Percentiles rank a stretch among this genome's conserved stretches.
Evolutionary conservation across 2,113 vertebrate genomes (phyloP).

Genomic region (Sylvilagus bachmani): DNA sequence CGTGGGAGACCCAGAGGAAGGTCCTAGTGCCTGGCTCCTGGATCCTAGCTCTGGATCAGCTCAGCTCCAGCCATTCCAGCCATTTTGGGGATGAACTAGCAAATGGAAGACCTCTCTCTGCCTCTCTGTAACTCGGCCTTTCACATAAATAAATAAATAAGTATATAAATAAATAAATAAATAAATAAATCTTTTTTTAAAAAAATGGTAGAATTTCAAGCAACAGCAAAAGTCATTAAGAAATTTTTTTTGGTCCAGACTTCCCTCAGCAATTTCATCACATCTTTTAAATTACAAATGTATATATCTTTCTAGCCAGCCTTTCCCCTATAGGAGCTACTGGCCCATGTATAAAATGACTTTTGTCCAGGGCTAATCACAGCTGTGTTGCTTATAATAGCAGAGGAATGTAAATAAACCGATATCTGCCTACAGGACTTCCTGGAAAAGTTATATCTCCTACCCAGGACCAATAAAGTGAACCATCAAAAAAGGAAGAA

Average conservation of each 20-base stretch:
- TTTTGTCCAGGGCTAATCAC: background rate
- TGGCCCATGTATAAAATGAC: background rate
- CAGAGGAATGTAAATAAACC: conserved; percentile 29
- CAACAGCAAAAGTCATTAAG: no score
- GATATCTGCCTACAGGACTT: background rate
- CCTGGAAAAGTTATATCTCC: background rate
- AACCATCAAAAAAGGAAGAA: background rate
- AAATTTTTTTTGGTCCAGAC: background rate
- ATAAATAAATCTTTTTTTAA: no score
- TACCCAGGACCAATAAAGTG: background rate
- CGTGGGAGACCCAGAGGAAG: no score
- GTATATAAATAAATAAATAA: no score
- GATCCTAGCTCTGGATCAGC: no score
- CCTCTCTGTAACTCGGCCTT: no score
- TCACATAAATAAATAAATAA: no score
- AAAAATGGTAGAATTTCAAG: no score
- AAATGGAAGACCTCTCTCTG: no score
- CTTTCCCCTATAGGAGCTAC: background rate
- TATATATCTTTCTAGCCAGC: background rate
- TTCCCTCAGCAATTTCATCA: background rate
- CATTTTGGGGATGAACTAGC: no score
- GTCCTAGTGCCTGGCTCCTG: no score
- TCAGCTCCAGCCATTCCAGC: no score
- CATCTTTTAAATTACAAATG: conserved; percentile 4
- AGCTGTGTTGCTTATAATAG: background rate